These are phyloP conservation scores for Leptodactylus fuscus DNA, from an alignment of 2,113 vertebrate genomes.

Conservation along the genomic window DNA sequence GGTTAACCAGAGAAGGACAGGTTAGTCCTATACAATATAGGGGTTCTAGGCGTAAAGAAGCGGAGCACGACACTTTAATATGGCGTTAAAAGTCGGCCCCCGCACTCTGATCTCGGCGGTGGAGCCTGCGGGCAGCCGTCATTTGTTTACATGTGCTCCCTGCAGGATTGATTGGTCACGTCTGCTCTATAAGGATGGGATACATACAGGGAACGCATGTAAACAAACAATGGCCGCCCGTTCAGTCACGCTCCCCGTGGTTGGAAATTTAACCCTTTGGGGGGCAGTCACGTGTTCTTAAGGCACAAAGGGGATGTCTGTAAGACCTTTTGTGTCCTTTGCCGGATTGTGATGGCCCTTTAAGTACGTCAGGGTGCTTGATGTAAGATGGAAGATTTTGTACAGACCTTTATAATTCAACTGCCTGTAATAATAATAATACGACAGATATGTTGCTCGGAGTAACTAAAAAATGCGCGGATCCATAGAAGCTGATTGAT, in stretches of 20 bases:
- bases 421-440: too few species aligned
- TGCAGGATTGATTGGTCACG: conserved; percentile 8
- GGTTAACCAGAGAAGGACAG: neutral
- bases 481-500: too few species aligned
- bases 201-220: neutral
- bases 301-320: neutral
- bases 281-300: too few species aligned
- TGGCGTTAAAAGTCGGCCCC: neutral
- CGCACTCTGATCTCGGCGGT: neutral
- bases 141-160: conserved; percentile 1
- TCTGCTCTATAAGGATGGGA: neutral
- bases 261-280: too few species aligned
- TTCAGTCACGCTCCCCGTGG: neutral
- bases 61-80: too few species aligned
- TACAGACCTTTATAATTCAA: neutral
- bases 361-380: neutral
- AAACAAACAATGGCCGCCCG: neutral
- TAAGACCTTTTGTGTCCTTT: too few species aligned
- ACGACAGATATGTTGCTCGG: too few species aligned
- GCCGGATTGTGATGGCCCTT: neutral
- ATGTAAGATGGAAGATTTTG: neutral
- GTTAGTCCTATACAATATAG: too few species aligned
- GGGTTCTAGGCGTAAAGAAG: too few species aligned
- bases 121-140: neutral
- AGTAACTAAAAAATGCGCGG: too few species aligned